These are phyloP conservation scores for Adineta ricciae DNA, from an alignment of 2,888 invertebrate genomes.

Conservation along the genomic window DNA sequence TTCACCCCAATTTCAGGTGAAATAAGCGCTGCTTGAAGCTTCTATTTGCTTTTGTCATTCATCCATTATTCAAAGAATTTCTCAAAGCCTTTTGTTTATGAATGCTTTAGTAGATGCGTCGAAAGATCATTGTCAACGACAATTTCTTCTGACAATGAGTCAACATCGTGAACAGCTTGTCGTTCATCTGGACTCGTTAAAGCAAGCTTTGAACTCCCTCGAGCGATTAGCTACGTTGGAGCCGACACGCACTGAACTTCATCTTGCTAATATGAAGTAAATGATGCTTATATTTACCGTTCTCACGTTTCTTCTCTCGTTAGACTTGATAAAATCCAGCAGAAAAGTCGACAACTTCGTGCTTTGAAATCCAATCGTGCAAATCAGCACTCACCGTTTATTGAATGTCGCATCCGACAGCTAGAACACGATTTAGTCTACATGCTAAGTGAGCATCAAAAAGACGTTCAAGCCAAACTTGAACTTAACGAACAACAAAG, in stretches of 20 bases:
- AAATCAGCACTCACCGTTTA: background rate
- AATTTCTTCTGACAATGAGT: background rate
- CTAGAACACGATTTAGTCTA: background rate
- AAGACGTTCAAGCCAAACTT: background rate
- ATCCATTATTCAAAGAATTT: no score
- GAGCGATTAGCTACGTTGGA: background rate
- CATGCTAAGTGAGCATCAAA: background rate
- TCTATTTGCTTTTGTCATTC: background rate
- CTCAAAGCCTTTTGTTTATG: background rate
- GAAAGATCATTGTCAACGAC: background rate
- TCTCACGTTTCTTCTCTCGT: background rate
- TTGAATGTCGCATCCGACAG: slow-evolving; percentile 18
- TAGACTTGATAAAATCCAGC: background rate
- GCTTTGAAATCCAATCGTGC: background rate
- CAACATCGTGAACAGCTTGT: slow-evolving; percentile 10
- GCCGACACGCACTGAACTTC: background rate
- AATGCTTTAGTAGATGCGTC: background rate
- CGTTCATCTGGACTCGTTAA: background rate
- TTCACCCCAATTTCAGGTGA: background rate
- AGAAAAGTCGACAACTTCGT: background rate
- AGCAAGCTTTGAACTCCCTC: background rate
- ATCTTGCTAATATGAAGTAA: background rate
- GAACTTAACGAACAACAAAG: slow-evolving; percentile 12
- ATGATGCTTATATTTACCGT: background rate
- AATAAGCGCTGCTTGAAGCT: background rate